Conservation (phyloP, 2,797 vertebrate species). For the Semaprochilodus insignis region DNA sequence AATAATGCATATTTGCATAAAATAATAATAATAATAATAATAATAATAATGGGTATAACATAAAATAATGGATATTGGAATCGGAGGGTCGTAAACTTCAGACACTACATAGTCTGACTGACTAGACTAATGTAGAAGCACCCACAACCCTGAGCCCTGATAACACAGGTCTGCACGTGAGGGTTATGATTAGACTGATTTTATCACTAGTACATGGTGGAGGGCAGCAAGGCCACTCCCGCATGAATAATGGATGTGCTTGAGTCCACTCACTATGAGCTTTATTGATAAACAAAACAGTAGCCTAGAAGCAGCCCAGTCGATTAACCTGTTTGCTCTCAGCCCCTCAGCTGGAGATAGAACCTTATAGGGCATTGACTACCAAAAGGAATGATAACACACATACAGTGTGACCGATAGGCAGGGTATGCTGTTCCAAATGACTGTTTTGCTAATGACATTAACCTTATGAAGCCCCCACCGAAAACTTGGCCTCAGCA, state of each 20-base stretch:
- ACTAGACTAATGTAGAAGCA: background rate
- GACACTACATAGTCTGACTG: background rate
- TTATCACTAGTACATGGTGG: conserved; percentile 86
- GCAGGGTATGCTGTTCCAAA: conserved; percentile 61
- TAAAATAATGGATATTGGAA: too few relatives aligned
- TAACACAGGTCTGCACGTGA: conserved; percentile 71
- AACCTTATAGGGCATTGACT: conserved; percentile 45
- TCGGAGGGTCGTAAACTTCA: background rate
- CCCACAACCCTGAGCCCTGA: conserved; percentile 11
- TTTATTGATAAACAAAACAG: conserved; percentile 90
- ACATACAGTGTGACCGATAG: conserved; percentile 59
- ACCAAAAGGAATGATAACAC: conserved; percentile 35
- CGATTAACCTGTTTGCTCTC: conserved; percentile 89
- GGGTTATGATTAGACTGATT: conserved; percentile 86
- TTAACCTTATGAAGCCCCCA: conserved; percentile 76
- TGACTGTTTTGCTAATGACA: conserved; percentile 72
- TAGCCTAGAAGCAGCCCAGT: conserved; percentile 84
- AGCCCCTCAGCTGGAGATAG: conserved; percentile 70
- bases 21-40: too few relatives aligned
- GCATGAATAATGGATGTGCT: conserved; percentile 88
- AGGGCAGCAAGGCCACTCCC: conserved; percentile 77
- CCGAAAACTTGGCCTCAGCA: conserved; percentile 65
- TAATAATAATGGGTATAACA: too few relatives aligned
- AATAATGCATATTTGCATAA: too few relatives aligned
- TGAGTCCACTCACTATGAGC: conserved; percentile 78